Conservation (phyloP, 2,113 vertebrate genomes). For the Stomatorhinus ivindoensis region DNA sequence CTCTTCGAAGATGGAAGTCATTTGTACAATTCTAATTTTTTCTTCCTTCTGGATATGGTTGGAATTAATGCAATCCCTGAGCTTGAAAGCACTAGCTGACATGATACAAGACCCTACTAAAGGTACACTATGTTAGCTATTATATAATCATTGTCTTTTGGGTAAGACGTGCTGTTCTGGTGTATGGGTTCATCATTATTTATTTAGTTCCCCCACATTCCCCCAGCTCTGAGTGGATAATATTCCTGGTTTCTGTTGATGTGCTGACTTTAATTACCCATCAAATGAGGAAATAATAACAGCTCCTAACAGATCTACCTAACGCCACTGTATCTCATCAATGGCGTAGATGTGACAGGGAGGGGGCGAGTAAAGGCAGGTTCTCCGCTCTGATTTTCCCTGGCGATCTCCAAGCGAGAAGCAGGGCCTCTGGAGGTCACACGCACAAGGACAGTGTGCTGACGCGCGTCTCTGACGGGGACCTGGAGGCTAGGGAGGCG, state of each 20-base stretch:
- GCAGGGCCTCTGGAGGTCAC: not conserved
- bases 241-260: not conserved
- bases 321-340: not conserved
- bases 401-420: not conserved
- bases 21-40: too few species aligned
- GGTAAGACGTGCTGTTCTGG: not conserved
- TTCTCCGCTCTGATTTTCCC: not conserved
- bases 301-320: not conserved
- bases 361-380: not conserved
- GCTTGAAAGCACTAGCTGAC: not conserved
- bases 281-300: not conserved
- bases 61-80: not conserved
- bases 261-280: not conserved
- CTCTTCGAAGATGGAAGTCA: not conserved
- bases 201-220: not conserved
- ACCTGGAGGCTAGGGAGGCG: not conserved
- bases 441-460: not conserved
- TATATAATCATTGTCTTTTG: not conserved
- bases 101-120: not conserved
- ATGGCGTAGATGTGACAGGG: not conserved
- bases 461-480: not conserved
- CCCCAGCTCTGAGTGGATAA: not conserved
- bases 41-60: not conserved
- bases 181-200: not conserved
- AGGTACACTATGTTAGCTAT: not conserved